Base-by-base conservation (phyloP, 2,888 invertebrate genomes). In the Pachymerium ferrugineum region DNA sequence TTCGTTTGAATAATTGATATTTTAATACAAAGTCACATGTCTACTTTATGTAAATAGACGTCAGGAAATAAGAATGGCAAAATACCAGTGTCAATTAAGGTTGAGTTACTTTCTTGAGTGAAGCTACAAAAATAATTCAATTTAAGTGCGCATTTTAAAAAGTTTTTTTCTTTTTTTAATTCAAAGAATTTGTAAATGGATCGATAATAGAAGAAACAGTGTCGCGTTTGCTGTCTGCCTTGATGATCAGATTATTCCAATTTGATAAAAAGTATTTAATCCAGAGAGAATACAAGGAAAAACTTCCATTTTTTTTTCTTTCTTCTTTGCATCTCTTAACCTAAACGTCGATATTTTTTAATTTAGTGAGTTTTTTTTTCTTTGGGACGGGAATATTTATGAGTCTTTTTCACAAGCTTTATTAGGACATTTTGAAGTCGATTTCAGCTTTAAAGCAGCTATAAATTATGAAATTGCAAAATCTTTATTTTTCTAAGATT, bases 371-470 rank as follows among this genome's bases (percentile, higher is more conserved):
- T 10, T 62, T 62, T 62, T 62, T 38, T 38, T 38, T n/a, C n/a
- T n/a, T 12, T 62, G 10, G 28, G 28, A 25, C 8, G 62, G 62
- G 62, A 62, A 62, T 62, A 62, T 62, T 62, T 28, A 62, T 62
- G 62, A 19, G 25, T 12, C 14, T 62, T 62, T 47, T 62, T 28
- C 25, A 22, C 28, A 28, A 12, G 28, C 62, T 28, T 28, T 62
- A 62, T 62, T 62, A 62, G 62, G 62, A 62, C 62, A 62, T 62
- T 62, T 47, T 62, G n/a, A 62, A 62, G 62, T 62, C 62, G 28
- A 62, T 62, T 62, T 62, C 62, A 62, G 62, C 62, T 62, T 62
- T 62, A 62, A 62, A 28, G 25, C n/a, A 62, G 25, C 28, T 28
- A 25, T 62, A 62, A 62, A 62, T 62, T 62, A 62, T 62, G 28